phyloP scores from a whole-genome alignment of 2,888 invertebrate genomes.

The Drosophila affinis region DNA sequence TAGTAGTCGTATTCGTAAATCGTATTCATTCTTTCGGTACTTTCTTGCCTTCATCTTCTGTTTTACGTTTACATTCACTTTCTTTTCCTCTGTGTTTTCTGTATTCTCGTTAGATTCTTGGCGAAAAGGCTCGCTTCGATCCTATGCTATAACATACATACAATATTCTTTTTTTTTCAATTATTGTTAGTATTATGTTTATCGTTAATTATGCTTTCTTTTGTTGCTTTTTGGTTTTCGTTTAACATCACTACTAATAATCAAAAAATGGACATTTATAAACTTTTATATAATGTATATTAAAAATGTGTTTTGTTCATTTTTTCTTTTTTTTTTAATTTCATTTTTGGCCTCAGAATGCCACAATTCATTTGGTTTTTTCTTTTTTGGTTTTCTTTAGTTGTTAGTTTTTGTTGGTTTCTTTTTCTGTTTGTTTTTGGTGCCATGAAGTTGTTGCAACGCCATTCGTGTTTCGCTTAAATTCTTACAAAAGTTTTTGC shows the following conservation, averaged over 20 bases:
- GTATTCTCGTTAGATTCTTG: constrained; percentile 27
- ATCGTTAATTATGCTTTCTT: constrained; percentile 50
- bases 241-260: constrained; percentile 81
- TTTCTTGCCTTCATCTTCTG: not conserved
- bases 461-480: constrained; percentile 41
- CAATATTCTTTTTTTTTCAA: constrained; percentile 27
- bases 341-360: constrained; percentile 37
- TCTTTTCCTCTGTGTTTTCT: constrained; percentile 9
- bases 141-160: constrained; percentile 65
- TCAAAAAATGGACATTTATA: constrained; percentile 83
- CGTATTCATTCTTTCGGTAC: constrained; percentile 15
- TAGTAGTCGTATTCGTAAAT: constrained; percentile 42
- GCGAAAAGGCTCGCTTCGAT: constrained; percentile 22
- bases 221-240: constrained; percentile 43
- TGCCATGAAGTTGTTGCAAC: constrained; percentile 63
- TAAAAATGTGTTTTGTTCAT: constrained; percentile 57
- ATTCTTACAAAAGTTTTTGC: constrained; percentile 38
- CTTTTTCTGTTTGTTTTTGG: constrained; percentile 20
- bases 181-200: constrained; percentile 64
- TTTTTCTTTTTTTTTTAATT: constrained; percentile 23
- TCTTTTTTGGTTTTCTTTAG: constrained; percentile 28
- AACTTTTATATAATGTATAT: constrained; percentile 73
- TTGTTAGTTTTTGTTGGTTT: constrained; percentile 29
- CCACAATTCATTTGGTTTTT: constrained; percentile 35
- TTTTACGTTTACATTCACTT: constrained; percentile 8